These are phyloP conservation scores for Sesamia nonagrioides DNA, from an alignment of 1,140 invertebrate species.

Conservation along the genomic window DNA sequence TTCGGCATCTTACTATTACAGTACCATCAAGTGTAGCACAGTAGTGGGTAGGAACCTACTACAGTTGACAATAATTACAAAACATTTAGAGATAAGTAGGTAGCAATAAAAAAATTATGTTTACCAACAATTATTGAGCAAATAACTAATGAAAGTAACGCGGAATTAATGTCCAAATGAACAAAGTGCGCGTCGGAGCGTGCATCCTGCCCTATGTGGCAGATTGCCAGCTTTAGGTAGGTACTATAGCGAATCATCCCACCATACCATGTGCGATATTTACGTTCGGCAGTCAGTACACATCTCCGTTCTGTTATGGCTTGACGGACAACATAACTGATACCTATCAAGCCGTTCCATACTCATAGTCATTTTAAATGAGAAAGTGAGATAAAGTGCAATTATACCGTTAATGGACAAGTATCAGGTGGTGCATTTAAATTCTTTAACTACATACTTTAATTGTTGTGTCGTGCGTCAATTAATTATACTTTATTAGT, in stretches of 20 bases:
- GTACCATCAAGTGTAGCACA: too few relatives aligned
- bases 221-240: slow-evolving; percentile 49
- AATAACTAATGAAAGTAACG: slow-evolving; percentile 74
- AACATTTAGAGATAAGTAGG: neutral
- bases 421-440: slow-evolving; percentile 69
- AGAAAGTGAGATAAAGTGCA: slow-evolving; percentile 59
- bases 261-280: slow-evolving; percentile 4
- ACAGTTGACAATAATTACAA: neutral
- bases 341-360: slow-evolving; percentile 42
- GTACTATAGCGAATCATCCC: slow-evolving; percentile 29
- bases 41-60: too few relatives aligned
- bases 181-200: slow-evolving; percentile 79
- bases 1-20: too few relatives aligned
- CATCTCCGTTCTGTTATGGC: slow-evolving; percentile 11
- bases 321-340: slow-evolving; percentile 44
- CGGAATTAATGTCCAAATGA: slow-evolving; percentile 59
- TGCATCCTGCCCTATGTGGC: slow-evolving; percentile 76
- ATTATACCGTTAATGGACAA: slow-evolving; percentile 69
- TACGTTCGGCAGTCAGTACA: slow-evolving; percentile 38
- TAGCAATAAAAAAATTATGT: slow-evolving; percentile 19
- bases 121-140: slow-evolving; percentile 45
- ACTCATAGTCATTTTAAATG: slow-evolving; percentile 43
- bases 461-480: slow-evolving; percentile 18
- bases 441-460: slow-evolving; percentile 28
- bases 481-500: neutral